Conservation (phyloP, 2,888 invertebrate species). For the Auanema sp. region DNA sequence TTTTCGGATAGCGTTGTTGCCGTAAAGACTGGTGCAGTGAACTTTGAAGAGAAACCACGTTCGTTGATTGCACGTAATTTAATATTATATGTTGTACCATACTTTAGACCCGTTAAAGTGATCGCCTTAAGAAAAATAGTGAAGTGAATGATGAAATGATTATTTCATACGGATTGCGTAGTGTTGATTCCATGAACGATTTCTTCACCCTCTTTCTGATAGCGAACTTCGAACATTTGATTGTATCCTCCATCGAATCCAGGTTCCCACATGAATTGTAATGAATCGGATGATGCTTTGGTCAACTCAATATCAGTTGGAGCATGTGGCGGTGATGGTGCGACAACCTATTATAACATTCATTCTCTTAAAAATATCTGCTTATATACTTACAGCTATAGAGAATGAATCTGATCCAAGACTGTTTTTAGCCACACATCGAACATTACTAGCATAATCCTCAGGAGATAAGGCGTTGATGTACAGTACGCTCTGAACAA, state of each 20-base stretch:
- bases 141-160: no score
- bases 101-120: no score
- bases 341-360: neutral
- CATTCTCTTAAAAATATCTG: neutral
- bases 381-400: constrained; percentile 36
- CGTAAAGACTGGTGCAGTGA: constrained; percentile 31
- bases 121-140: no score
- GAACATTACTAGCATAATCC: constrained; percentile 53
- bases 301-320: constrained; percentile 50
- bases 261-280: constrained; percentile 46
- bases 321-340: constrained; percentile 50
- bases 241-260: constrained; percentile 62
- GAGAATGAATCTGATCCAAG: constrained; percentile 49
- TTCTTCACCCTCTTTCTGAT: constrained; percentile 46
- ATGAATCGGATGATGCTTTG: constrained; percentile 49
- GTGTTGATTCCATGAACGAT: constrained; percentile 51
- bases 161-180: constrained; percentile 49
- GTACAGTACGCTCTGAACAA: constrained; percentile 48
- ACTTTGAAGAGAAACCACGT: constrained; percentile 41
- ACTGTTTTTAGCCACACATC: constrained; percentile 50
- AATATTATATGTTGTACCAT: constrained; percentile 26
- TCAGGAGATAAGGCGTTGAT: constrained; percentile 50
- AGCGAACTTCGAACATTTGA: constrained; percentile 57
- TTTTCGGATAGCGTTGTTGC: constrained; percentile 44
- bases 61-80: constrained; percentile 46